Evolutionary conservation across 1,140 invertebrate species (phyloP), one percentile per base, ranked within the genome.

Genomic region (Drosophila parabipectinata): DNA sequence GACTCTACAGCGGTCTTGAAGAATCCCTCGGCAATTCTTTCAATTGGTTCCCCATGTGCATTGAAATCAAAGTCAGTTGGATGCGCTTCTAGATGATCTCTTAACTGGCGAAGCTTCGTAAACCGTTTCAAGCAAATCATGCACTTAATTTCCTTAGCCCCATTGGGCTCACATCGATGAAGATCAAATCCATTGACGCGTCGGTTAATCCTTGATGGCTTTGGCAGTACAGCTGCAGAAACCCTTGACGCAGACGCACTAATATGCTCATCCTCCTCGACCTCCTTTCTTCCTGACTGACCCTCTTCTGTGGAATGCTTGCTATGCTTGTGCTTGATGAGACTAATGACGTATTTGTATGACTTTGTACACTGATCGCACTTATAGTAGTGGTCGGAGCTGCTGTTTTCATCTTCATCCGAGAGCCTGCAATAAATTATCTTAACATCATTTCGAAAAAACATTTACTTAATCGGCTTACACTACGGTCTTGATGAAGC

Each of bases 121-220:
- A 89, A 88, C n/a, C 68, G 47, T 10, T 66, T 72, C 3, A 88
- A 44, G 24, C 83, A 88, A 14, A 88, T 88, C 83, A 88, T 88
- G 26, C 83, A 88, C 41, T 83, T 68, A 15, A 88, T 88, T 44
- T 79, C 74, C 28, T 88, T 88, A 24, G 72, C 81, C 0, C 83
- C 83, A 51, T 88, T 88, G 0, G 83, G 79, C 9, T 79, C 61
- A n/a, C 83, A 83, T 15, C 75, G 77, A 57, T 88, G 44, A 18
- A 66, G 62, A 14, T 88, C 84, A 3, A 88, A 88, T 15, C 58
- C 72, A 15, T 82, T 66, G 0, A 88, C 66, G 12, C 83, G 71
- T 3, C 81, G 64, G 48, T 87, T 85, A 10, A 84, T 84, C 10
- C 83, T 48, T 1, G 79, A 76, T 0, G 83, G 44, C 10, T 76